Conservation (phyloP, 2,113 vertebrate species). For the Fregata magnificens region DNA sequence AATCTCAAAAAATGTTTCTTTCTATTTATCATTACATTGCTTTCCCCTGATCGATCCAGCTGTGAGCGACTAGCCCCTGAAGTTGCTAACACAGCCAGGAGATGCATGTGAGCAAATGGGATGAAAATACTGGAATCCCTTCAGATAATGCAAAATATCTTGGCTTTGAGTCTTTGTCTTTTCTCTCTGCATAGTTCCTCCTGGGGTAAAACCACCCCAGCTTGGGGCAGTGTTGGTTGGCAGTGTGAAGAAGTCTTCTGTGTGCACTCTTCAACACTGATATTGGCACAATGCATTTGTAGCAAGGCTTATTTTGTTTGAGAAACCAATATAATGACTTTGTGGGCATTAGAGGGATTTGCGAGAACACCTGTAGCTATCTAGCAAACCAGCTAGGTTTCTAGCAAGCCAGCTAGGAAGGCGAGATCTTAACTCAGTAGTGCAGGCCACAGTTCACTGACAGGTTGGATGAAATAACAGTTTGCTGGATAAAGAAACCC, state of each 20-base stretch:
- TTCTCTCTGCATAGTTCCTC: neutral
- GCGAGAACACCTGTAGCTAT: neutral
- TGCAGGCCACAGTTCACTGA: neutral
- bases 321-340: neutral
- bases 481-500: neutral
- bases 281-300: neutral
- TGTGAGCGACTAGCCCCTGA: neutral
- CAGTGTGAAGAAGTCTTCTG: neutral
- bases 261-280: neutral
- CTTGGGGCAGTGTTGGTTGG: neutral
- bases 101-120: neutral
- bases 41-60: neutral
- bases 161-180: neutral
- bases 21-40: accelerated
- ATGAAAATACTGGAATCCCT: neutral
- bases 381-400: neutral
- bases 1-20: neutral
- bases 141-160: neutral
- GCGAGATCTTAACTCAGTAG: accelerated
- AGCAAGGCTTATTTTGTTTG: neutral
- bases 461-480: neutral
- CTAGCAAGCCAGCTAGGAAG: neutral
- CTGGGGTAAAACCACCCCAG: neutral
- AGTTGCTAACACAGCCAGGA: neutral
- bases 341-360: neutral